These are phyloP conservation scores for Oscheius sp. DNA, from an alignment of 2,888 invertebrate genomes.

Conservation along the genomic window DNA sequence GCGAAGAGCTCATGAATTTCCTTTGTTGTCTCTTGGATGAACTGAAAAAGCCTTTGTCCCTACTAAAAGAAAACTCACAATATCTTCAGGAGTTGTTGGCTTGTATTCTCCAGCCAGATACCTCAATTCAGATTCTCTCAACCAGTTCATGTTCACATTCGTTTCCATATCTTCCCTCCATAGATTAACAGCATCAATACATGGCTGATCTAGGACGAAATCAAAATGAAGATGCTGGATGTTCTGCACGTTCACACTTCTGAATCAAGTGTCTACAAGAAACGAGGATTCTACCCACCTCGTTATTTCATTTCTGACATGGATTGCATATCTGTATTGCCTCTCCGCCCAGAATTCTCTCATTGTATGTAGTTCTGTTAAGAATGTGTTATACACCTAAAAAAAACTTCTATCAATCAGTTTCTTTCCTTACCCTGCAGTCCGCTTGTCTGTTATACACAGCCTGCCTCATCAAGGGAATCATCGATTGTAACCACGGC, in stretches of 20 bases:
- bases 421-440: slow-evolving; percentile 25
- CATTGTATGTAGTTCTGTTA: slow-evolving; percentile 41
- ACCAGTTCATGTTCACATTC: neutral
- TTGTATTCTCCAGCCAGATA: neutral
- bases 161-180: slow-evolving; percentile 1
- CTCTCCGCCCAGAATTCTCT: slow-evolving; percentile 48
- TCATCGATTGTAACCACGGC: neutral
- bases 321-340: slow-evolving; percentile 42
- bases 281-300: too few species aligned
- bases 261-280: too few species aligned
- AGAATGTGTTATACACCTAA: slow-evolving; percentile 38
- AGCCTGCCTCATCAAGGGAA: slow-evolving; percentile 32
- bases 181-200: neutral
- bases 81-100: neutral
- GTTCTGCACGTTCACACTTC: neutral
- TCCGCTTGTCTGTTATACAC: slow-evolving; percentile 36
- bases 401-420: neutral
- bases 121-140: neutral
- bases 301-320: slow-evolving; percentile 38
- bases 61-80: neutral
- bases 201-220: slow-evolving; percentile 1
- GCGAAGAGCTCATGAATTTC: slow-evolving; percentile 3
- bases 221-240: neutral
- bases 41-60: slow-evolving; percentile 13
- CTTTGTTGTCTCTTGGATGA: neutral